Conservation (phyloP, 2,888 invertebrate species). For the Ophioninae sp. region DNA sequence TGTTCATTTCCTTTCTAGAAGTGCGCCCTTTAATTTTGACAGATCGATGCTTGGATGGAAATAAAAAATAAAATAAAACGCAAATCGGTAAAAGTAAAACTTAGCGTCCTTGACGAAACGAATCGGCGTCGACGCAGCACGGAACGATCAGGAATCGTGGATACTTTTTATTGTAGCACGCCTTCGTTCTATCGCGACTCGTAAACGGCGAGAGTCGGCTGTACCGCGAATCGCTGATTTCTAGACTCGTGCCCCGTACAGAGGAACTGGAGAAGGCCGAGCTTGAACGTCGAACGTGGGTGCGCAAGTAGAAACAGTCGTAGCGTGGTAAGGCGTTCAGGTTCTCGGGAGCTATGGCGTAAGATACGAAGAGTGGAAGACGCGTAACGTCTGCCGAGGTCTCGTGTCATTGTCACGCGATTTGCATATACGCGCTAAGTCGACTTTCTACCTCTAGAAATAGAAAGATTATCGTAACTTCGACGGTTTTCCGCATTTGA, state of each 20-base stretch:
- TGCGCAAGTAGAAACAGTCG: constrained; percentile 23
- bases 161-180: too few species aligned
- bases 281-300: constrained; percentile 22
- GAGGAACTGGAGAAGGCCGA: constrained; percentile 49
- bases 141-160: not conserved
- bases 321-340: constrained; percentile 19
- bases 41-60: too few species aligned
- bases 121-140: not conserved
- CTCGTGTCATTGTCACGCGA: constrained; percentile 32
- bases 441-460: constrained; percentile 1
- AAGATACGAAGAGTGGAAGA: not conserved
- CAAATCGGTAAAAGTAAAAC: not conserved
- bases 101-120: not conserved
- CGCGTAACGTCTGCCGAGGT: constrained; percentile 6
- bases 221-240: not conserved
- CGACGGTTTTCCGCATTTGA: not conserved
- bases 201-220: not conserved
- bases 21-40: too few species aligned
- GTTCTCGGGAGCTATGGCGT: not conserved
- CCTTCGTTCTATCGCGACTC: not conserved
- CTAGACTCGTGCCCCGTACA: not conserved
- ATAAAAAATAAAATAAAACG: not conserved
- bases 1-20: too few species aligned
- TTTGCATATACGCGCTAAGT: not conserved
- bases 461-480: constrained; percentile 5